Percentiles rank a stretch among this genome's conserved stretches.
Evolutionary conservation across 2,113 vertebrate species (phyloP).

Genomic region (Serinus canaria): DNA sequence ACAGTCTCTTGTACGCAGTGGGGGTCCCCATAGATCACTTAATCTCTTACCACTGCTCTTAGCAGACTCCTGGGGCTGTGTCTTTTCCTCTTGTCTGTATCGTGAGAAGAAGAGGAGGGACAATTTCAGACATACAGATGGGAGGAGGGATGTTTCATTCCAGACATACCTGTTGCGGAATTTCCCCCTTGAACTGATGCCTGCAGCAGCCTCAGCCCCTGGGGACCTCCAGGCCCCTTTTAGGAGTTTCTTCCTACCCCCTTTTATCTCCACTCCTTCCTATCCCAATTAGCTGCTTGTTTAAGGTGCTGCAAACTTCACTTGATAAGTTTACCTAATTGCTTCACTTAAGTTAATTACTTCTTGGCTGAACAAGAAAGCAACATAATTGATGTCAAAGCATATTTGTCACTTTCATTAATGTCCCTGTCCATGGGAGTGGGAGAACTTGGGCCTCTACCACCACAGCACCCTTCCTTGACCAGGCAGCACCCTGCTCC

Average conservation of each 20-base stretch:
- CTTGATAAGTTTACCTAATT: slow-evolving; percentile 52
- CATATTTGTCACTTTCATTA: slow-evolving; percentile 5
- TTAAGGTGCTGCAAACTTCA: background rate
- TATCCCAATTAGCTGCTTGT: slow-evolving; percentile 14
- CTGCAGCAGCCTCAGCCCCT: background rate
- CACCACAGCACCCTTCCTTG: background rate
- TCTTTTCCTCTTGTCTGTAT: background rate
- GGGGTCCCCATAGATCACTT: background rate
- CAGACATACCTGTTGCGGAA: accelerated
- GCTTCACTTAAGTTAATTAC: slow-evolving; percentile 61
- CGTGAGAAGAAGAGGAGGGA: background rate
- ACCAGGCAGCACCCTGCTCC: background rate
- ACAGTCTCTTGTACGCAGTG: background rate
- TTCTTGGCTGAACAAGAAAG: slow-evolving; percentile 45
- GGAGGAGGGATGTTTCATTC: background rate
- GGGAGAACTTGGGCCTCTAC: background rate
- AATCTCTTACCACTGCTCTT: background rate
- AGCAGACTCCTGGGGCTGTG: background rate
- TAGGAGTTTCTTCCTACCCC: background rate
- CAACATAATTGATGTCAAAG: slow-evolving; percentile 47
- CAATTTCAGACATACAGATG: background rate
- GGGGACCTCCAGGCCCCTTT: background rate
- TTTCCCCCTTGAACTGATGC: background rate
- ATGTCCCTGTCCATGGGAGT: background rate
- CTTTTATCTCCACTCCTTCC: background rate